Base-by-base conservation (phyloP, 1,140 invertebrate species). In the Ostrea edulis region DNA sequence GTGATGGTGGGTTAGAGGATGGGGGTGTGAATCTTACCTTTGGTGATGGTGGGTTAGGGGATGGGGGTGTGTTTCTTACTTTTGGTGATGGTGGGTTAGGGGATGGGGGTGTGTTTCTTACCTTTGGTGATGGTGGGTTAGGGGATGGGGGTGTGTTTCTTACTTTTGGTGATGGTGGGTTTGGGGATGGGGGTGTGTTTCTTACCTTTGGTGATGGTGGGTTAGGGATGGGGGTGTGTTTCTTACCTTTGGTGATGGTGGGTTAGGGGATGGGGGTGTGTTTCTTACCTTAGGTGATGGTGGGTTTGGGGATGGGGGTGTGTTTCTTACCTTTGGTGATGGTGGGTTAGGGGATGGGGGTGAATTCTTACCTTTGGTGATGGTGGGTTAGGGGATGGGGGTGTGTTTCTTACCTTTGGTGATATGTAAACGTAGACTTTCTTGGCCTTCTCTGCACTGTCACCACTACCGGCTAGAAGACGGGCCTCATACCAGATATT, bases 401-500 rank as follows among this genome's bases (percentile, higher is more conserved):
- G n/a, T n/a, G n/a, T 44, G 35, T 44, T 84, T 54, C 88, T 89
- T 93, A 95, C 94, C 92, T 95, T 95, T 35, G 95, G 95, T 86
- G 95, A 95, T 85, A 95, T 97, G 93, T 97, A 98, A 94, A 97
- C 97, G 90, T 97, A 96, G 58, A 98, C 97, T 95, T 97, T 98
- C 92, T 98, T 97, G 9, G 97, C 97, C 92, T 97, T 98, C 4
- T 95, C 93, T 81, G 96, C 95, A 94, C 95, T 95, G 89, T 97
- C 96, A 9, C 96, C 96, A 89, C 97, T 97, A 89, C 97, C 96
- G 65, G 97, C 96, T 62, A 98, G 92, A 82, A 98, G 95, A 92
- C 97, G 97, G 8, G 97, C 98, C 94, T 97, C 97, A 93, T 98
- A 98, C 95, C 96, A 97, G 89, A 97, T 97, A 93, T 97, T 97